A percentile compares a stretch with the other conserved stretches of the same genome.
Evolutionary conservation across 2,888 invertebrate species (phyloP).

Genomic region (Lampropteryx suffumata): DNA sequence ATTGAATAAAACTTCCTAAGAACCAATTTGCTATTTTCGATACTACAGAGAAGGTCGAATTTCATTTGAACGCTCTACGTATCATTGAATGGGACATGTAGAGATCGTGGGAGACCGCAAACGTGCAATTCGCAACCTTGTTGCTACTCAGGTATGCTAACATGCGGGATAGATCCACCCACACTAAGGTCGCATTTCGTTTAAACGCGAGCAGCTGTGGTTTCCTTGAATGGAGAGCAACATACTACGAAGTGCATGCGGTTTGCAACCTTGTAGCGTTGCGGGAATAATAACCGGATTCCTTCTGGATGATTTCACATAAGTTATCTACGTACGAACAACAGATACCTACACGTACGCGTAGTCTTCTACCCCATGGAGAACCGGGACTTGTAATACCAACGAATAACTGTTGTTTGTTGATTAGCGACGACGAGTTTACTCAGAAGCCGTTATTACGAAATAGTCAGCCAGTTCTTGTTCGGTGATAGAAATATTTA

Average conservation of each 20-base stretch:
- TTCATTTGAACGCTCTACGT: neutral
- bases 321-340: no score
- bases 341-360: no score
- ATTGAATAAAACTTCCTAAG: neutral
- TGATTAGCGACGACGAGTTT: no score
- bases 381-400: no score
- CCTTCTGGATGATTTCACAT: neutral
- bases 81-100: constrained; percentile 1
- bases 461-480: no score
- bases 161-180: neutral
- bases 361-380: no score
- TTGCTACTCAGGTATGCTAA: neutral
- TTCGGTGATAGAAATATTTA: no score
- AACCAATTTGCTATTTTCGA: neutral
- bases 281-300: constrained; percentile 4
- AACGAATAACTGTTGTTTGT: no score
- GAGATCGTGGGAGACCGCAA: neutral
- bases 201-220: constrained; percentile 1
- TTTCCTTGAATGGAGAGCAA: neutral
- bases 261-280: constrained; percentile 5
- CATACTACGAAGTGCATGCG: neutral
- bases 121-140: constrained; percentile 20
- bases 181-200: constrained; percentile 22
- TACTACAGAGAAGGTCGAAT: neutral
- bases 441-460: no score